Evolutionary conservation across 2,113 vertebrate genomes (phyloP).

Genomic region (Ploceus nigricollis): DNA sequence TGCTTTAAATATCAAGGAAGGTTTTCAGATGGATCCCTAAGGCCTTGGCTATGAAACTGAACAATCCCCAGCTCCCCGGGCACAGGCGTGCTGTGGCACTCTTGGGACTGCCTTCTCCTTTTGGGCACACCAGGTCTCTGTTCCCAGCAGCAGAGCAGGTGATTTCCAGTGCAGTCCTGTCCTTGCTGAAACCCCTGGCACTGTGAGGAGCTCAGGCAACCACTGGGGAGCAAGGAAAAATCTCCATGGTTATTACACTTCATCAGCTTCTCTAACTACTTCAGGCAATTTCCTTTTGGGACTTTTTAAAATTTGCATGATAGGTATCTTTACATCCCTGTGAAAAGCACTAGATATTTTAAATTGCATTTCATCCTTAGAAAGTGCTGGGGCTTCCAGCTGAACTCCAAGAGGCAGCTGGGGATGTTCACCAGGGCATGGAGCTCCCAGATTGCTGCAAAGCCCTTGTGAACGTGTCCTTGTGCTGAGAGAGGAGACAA

Average conservation of each 20-base stretch:
- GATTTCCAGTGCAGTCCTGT: background rate
- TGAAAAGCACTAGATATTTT: background rate
- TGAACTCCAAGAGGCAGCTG: background rate
- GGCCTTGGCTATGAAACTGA: conserved; percentile 31
- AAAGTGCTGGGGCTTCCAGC: background rate
- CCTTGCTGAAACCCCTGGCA: background rate
- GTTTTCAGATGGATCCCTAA: background rate
- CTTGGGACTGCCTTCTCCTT: background rate
- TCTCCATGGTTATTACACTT: background rate
- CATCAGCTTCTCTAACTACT: conserved; percentile 25
- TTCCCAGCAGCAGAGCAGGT: conserved; percentile 6
- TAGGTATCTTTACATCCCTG: background rate
- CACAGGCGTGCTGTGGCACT: background rate
- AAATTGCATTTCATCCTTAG: background rate
- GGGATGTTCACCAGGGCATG: background rate
- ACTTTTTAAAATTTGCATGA: conserved; percentile 26
- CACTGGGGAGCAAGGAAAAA: background rate
- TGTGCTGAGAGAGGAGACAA: background rate
- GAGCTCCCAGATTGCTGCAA: background rate
- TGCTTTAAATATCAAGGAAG: conserved; percentile 44
- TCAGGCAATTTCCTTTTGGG: background rate
- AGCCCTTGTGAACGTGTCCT: accelerated
- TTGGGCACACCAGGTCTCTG: background rate
- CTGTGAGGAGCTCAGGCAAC: background rate
- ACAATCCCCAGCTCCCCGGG: background rate